Conservation (phyloP, 2,888 invertebrate species). For the Apotomis turbidana region DNA sequence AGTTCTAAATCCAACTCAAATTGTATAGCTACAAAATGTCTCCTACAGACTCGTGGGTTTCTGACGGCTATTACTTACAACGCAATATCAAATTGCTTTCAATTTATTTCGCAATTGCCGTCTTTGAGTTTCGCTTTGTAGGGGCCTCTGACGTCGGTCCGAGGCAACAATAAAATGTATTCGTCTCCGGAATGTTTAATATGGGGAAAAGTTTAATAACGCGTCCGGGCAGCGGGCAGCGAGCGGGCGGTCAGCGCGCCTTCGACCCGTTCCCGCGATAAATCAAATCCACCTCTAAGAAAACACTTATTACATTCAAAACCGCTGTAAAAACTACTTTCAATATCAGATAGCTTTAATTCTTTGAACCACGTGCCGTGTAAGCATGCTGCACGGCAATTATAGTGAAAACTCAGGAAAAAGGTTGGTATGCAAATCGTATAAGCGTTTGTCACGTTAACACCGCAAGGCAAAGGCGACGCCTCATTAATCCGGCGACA, state of each 20-base stretch:
- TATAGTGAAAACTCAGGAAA: background rate
- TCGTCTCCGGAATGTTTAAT: conserved; percentile 85
- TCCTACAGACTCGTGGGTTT: conserved; percentile 72
- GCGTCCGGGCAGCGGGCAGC: conserved; percentile 70
- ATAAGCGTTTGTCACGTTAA: conserved; percentile 59
- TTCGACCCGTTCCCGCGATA: conserved; percentile 72
- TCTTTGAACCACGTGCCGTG: background rate
- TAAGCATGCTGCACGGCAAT: background rate
- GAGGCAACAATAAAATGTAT: conserved; percentile 85
- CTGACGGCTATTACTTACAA: conserved; percentile 83
- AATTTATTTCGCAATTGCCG: conserved; percentile 84
- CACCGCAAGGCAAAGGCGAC: conserved; percentile 57
- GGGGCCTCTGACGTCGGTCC: conserved; percentile 83
- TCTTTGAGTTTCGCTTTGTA: conserved; percentile 84
- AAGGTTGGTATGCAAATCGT: conserved; percentile 24
- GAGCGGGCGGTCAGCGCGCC: conserved; percentile 70
- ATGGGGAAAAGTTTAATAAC: conserved; percentile 85
- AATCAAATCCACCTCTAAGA: conserved; percentile 82
- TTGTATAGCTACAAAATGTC: conserved; percentile 75
- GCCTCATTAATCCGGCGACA: conserved; percentile 66
- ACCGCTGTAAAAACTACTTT: conserved; percentile 61
- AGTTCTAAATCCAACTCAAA: conserved; percentile 61
- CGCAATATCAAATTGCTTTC: conserved; percentile 84
- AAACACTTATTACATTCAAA: conserved; percentile 80
- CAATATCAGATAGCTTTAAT: background rate